phyloP scores from a whole-genome alignment of 2,797 vertebrate genomes.

The Siniperca scherzeri region DNA sequence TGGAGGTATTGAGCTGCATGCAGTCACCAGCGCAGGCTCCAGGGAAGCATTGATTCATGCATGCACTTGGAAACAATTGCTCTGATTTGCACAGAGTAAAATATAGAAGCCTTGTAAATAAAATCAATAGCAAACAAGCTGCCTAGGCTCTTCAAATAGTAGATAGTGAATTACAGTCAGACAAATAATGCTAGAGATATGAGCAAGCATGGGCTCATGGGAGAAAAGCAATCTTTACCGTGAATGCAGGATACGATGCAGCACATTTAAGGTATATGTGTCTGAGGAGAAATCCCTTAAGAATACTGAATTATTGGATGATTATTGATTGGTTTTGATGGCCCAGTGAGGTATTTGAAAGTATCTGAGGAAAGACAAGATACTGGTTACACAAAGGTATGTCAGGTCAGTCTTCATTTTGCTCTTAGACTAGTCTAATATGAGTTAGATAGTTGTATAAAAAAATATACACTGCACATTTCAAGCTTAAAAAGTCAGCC shows the following conservation, averaged over 20 bases:
- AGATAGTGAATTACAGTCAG: constrained; percentile 66
- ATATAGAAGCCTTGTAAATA: constrained; percentile 75
- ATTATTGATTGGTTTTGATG: constrained; percentile 17
- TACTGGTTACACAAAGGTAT: background rate
- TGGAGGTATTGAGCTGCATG: constrained; percentile 76
- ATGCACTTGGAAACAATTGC: constrained; percentile 80
- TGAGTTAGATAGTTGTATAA: background rate
- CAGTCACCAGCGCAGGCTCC: constrained; percentile 53
- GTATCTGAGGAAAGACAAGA: background rate
- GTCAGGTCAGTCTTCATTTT: background rate
- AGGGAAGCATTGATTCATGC: constrained; percentile 76
- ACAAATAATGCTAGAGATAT: constrained; percentile 41
- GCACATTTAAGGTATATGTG: background rate
- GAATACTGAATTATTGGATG: background rate
- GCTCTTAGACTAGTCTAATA: background rate
- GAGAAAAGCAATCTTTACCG: constrained; percentile 17
- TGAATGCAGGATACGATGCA: constrained; percentile 13
- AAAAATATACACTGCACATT: background rate
- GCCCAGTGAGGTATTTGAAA: background rate
- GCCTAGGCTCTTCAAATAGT: constrained; percentile 57
- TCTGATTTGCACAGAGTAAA: constrained; percentile 77
- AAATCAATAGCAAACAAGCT: constrained; percentile 79
- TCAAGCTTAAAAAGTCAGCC: constrained; percentile 5
- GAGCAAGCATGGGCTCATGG: background rate
- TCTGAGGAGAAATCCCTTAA: constrained; percentile 9